Conservation (phyloP, 2,797 vertebrate species). For the Notoglanidium macrostoma region DNA sequence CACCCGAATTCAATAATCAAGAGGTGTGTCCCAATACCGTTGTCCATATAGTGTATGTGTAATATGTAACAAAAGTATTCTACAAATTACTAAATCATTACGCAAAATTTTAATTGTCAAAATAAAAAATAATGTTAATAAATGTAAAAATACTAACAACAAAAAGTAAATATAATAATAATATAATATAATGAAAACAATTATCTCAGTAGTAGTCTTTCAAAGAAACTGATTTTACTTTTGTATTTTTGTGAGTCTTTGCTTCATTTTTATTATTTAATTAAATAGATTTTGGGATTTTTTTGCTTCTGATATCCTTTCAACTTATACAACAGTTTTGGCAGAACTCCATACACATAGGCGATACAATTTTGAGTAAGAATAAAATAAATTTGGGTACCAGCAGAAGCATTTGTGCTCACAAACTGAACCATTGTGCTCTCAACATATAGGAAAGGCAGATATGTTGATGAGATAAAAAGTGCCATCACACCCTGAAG, state of each 20-base stretch:
- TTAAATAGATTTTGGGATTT: background rate
- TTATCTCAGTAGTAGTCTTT: background rate
- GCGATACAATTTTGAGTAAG: background rate
- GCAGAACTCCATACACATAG: background rate
- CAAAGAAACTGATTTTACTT: background rate
- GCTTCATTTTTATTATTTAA: background rate
- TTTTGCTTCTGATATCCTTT: background rate
- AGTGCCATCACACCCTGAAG: background rate
- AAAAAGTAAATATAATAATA: too few species aligned
- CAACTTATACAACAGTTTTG: background rate
- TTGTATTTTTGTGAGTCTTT: background rate
- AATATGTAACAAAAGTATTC: too few species aligned
- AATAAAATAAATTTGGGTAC: background rate
- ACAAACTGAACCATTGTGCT: constrained; percentile 5
- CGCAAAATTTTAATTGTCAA: too few species aligned
- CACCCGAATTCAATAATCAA: too few species aligned
- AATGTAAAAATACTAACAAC: too few species aligned
- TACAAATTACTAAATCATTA: too few species aligned
- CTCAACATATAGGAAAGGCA: background rate
- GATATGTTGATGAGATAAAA: background rate
- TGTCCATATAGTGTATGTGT: too few species aligned
- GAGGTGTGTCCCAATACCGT: too few species aligned
- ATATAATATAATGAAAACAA: too few species aligned
- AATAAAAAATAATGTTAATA: too few species aligned
- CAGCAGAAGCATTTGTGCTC: background rate